Evolutionary conservation across 2,797 vertebrate species (phyloP), one percentile per base, ranked within the genome.

Genomic region (Gallirallus australis): DNA sequence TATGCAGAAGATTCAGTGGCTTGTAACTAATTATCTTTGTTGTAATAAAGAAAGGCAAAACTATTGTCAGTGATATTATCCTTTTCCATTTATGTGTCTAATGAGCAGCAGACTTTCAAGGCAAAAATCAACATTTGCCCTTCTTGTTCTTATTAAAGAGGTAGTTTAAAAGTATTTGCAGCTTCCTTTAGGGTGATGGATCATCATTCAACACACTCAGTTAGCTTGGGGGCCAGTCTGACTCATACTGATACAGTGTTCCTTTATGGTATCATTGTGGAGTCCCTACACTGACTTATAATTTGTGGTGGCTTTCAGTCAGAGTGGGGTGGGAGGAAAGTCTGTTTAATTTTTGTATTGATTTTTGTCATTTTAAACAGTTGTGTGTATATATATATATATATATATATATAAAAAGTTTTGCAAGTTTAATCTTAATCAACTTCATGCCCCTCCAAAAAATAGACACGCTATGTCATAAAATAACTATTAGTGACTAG

Each of bases 401-500:
- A 37, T 37, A 37, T 37, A 37, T 37, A 37, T 37, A 37, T 37
- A 37, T 37, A 69, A 85, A 97, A 98, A 97, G 96, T 98, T 98
- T 98, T 97, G 94, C 96, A 96, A 97, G 97, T 98, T 98, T 98
- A 97, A 97, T 98, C 97, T 98, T 98, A 98, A 98, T 98, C 97
- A 97, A 98, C 96, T 96, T 96, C 80, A 82, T 84, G 92, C 42
- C 16, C 42, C 16, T 17, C 42, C 42, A 97, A 97, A 97, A 98
- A 97, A 95, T 97, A 98, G 97, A 97, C 97, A 98, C 45, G 88
- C 97, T 97, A 95, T 98, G 98, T 98, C 98, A 98, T 98, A 98
- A 98, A 98, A 98, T 98, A 98, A 98, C 98, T 98, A 98, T 98
- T 98, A 98, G 97, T 97, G 97, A 98, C 97, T 98, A 98, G 98